These are phyloP conservation scores for Pangasius larnaudii DNA, from an alignment of 2,797 vertebrate species.

Conservation along the genomic window DNA sequence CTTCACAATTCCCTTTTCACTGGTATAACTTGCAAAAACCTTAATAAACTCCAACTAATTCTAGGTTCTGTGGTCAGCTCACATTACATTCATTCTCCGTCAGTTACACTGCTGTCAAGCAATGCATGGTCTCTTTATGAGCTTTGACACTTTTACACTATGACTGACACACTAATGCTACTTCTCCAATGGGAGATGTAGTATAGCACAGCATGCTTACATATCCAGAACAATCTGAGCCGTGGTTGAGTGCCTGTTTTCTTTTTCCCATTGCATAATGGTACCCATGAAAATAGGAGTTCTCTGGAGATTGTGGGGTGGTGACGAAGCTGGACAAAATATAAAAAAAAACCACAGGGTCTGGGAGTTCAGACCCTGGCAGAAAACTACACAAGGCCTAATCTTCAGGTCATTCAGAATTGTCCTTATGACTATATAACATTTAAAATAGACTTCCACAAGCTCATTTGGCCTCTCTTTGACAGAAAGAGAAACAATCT, in stretches of 20 bases:
- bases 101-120: constrained; percentile 7
- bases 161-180: neutral
- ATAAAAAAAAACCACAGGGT: neutral
- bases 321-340: neutral
- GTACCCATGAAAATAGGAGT: neutral
- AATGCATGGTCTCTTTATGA: constrained; percentile 1
- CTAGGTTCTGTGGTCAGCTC: neutral
- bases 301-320: neutral
- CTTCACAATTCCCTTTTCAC: neutral
- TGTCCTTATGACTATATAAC: neutral
- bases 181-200: neutral
- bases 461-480: too few species aligned
- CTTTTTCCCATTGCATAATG: neutral
- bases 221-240: neutral
- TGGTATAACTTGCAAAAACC: neutral
- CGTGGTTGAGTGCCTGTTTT: neutral
- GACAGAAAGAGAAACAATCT: too few species aligned
- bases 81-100: neutral
- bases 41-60: neutral
- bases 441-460: neutral
- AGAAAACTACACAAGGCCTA: neutral
- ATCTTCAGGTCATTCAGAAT: neutral
- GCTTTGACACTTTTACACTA: constrained; percentile 20
- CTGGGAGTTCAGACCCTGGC: neutral
- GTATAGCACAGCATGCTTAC: neutral